Evolutionary conservation across 2,888 invertebrate species (phyloP).

Genomic region (Druceiella hillmani): DNA sequence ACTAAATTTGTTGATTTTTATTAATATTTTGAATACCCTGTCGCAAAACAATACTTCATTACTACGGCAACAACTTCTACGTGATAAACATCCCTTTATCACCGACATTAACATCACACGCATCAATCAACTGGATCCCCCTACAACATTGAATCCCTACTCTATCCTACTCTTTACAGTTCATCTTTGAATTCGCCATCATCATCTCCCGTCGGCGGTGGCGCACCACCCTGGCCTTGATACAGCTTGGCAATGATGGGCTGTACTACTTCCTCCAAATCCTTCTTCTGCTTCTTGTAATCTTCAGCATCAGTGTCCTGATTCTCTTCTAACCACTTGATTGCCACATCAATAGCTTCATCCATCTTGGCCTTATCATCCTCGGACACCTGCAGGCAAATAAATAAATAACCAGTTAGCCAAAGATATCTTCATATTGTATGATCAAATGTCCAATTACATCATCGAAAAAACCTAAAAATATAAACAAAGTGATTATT

Average conservation of each 20-base stretch:
- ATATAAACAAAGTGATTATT: neutral
- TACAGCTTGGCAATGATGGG: slow-evolving; percentile 97
- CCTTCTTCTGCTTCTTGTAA: slow-evolving; percentile 92
- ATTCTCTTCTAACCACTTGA: slow-evolving; percentile 97
- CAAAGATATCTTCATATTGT: neutral
- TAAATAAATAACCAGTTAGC: slow-evolving; percentile 5
- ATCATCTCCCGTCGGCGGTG: slow-evolving; percentile 67
- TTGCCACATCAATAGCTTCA: slow-evolving; percentile 91
- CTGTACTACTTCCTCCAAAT: slow-evolving; percentile 90
- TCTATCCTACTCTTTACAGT: slow-evolving; percentile 52
- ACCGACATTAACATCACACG: no score
- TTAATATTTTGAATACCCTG: no score
- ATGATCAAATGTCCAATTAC: no score
- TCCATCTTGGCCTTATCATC: slow-evolving; percentile 94
- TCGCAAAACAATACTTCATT: no score
- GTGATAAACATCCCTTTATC: no score
- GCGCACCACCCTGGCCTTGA: slow-evolving; percentile 76
- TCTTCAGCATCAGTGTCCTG: slow-evolving; percentile 89
- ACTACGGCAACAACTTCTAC: no score
- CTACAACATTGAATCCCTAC: slow-evolving; percentile 21
- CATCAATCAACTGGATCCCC: slow-evolving; percentile 9
- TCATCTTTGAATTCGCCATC: slow-evolving; percentile 80
- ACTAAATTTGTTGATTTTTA: no score
- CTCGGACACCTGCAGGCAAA: slow-evolving; percentile 52
- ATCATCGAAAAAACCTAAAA: no score